phyloP scores from a whole-genome alignment of 1,140 invertebrate species.

The Venturia canescens region DNA sequence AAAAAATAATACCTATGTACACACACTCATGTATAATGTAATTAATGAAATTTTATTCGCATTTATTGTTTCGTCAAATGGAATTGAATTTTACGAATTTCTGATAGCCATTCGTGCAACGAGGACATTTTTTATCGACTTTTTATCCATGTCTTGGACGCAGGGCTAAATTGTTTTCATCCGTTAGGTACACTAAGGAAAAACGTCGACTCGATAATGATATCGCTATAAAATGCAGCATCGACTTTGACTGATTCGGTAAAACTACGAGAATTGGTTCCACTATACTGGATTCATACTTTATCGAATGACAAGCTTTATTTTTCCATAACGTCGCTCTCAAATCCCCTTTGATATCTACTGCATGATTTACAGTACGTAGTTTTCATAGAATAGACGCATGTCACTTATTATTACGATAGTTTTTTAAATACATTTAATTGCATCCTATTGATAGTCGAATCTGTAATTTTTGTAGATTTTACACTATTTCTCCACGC shows the following conservation, averaged over 20 bases:
- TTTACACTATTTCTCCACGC: not conserved
- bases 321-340: conserved; percentile 66
- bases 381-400: conserved; percentile 46
- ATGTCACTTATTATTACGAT: conserved; percentile 43
- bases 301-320: conserved; percentile 66
- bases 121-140: too few relatives aligned
- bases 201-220: too few relatives aligned
- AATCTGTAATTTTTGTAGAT: conserved; percentile 36
- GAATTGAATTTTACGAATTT: too few relatives aligned
- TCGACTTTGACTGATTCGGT: conserved; percentile 4
- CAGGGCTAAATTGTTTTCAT: too few relatives aligned
- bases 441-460: not conserved
- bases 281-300: conserved; percentile 37
- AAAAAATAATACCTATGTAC: conserved; percentile 57
- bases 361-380: conserved; percentile 49
- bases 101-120: too few relatives aligned
- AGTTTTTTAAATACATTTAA: not conserved
- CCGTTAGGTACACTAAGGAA: too few relatives aligned
- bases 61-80: not conserved
- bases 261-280: conserved; percentile 38
- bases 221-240: not conserved
- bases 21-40: conserved; percentile 22
- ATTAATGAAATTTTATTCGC: not conserved
- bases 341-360: conserved; percentile 2
- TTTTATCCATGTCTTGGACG: too few relatives aligned